phyloP scores from a whole-genome alignment of 2,888 invertebrate species.

The Diarsia brunnea region DNA sequence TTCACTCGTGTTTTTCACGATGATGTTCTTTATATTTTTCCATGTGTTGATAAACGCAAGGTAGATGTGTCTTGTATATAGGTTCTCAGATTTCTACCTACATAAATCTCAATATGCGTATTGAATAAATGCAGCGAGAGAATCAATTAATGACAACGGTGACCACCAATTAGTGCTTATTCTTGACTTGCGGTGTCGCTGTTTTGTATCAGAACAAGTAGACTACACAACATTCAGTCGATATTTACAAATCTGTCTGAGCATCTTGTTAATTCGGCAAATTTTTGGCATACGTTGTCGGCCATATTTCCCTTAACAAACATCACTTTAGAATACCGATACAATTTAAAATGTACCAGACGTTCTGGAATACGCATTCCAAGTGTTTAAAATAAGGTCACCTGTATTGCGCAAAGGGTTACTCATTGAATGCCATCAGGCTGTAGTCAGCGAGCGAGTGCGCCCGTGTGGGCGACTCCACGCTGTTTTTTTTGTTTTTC shows the following conservation, averaged over 20 bases:
- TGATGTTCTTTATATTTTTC: slow-evolving; percentile 33
- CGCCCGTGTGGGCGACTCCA: slow-evolving; percentile 75
- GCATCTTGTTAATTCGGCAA: slow-evolving; percentile 18
- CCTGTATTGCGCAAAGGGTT: slow-evolving; percentile 84
- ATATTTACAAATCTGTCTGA: slow-evolving; percentile 28
- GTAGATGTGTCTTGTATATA: neutral
- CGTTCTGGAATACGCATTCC: slow-evolving; percentile 55
- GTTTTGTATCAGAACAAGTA: slow-evolving; percentile 24
- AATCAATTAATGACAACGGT: neutral
- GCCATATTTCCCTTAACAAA: slow-evolving; percentile 13
- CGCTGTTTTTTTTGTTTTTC: slow-evolving; percentile 77
- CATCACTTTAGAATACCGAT: slow-evolving; percentile 30
- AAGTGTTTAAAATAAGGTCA: slow-evolving; percentile 79
- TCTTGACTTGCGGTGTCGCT: neutral
- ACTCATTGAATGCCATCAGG: slow-evolving; percentile 82
- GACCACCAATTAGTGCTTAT: neutral
- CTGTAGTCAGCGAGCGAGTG: slow-evolving; percentile 74
- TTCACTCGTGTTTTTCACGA: slow-evolving; percentile 69
- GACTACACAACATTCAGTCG: slow-evolving; percentile 16
- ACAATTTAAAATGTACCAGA: slow-evolving; percentile 39
- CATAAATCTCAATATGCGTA: neutral
- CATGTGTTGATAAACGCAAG: neutral
- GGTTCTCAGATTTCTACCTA: neutral
- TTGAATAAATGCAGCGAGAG: neutral
- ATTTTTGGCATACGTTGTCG: slow-evolving; percentile 28